These are phyloP conservation scores for Lamellibrachia luymesi DNA, from an alignment of 1,140 invertebrate genomes.

Conservation along the genomic window DNA sequence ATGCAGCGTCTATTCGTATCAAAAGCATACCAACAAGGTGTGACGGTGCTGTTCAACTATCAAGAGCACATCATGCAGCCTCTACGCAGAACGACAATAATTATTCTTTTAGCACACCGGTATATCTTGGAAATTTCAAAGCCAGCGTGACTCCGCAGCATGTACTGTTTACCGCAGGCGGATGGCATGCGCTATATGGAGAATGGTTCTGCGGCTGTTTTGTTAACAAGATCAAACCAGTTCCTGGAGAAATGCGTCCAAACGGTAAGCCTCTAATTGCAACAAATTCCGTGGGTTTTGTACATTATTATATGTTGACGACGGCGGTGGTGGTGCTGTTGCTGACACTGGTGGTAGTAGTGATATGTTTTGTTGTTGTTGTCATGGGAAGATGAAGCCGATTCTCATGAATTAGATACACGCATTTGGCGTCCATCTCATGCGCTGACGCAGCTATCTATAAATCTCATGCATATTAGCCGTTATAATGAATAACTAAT, in stretches of 20 bases:
- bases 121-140: not conserved
- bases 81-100: not conserved
- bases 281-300: not conserved
- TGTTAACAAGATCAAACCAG: conserved; percentile 5
- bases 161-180: not conserved
- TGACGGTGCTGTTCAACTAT: not conserved
- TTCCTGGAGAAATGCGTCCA: not conserved
- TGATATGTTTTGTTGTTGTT: not conserved
- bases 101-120: not conserved
- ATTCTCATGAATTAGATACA: too few species aligned
- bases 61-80: not conserved
- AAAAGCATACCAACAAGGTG: not conserved
- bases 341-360: not conserved
- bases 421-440: too few species aligned
- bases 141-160: not conserved
- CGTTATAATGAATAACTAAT: too few species aligned
- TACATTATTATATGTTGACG: too few species aligned
- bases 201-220: not conserved
- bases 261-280: not conserved
- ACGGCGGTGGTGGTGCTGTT: not conserved
- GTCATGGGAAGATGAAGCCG: not conserved
- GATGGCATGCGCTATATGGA: not conserved
- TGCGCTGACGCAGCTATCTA: too few species aligned
- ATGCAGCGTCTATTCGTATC: not conserved
- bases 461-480: too few species aligned